Evolutionary conservation across 2,888 invertebrate species (phyloP), one percentile per base, ranked within the genome.

Genomic region (Pachycephus smyrnensis): DNA sequence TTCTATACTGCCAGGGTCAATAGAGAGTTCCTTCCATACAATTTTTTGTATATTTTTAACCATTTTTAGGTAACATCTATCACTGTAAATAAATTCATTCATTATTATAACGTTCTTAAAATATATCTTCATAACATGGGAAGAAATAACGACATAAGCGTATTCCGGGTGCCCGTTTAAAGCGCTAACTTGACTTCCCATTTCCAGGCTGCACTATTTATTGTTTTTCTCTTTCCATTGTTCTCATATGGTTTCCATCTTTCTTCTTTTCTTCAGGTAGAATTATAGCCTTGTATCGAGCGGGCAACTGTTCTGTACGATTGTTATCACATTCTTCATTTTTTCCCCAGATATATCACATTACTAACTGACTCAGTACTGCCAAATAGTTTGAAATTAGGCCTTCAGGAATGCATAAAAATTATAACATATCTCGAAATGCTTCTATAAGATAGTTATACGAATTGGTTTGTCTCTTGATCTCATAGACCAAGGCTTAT

Each of bases 41-140:
- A 33, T 75, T 77, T 69, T 76, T 71, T 33, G 31, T 37, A 37
- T 40, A 75, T 75, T 76, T 78, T 55, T 35, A 37, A 40, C 32
- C 40, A 15, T 33, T 75, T 77, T 77, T 77, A 75, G 12, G 35
- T 76, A 76, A 79, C 69, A 76, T 78, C 32, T 76, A 78, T 73
- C 68, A 76, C 73, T 76, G 73, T 73, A 76, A 73, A 76, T 73
- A 79, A 76, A 73, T 73, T 76, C 68, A 76, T 69, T 69, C 73
- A 73, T 79, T 37, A 76, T 73, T 73, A 73, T 79, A 79, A 79
- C 68, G 73, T 73, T 76, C 73, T 73, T 76, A 76, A 76, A 79
- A 76, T 79, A 76, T 73, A 11, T 37, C 11, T 75, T 55, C 35
- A 76, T 76, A 76, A 75, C 75, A 55, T 55, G 12, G 33, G 78